Base-by-base conservation (phyloP, 1,140 invertebrate genomes). In the Mactra quadrangularis region DNA sequence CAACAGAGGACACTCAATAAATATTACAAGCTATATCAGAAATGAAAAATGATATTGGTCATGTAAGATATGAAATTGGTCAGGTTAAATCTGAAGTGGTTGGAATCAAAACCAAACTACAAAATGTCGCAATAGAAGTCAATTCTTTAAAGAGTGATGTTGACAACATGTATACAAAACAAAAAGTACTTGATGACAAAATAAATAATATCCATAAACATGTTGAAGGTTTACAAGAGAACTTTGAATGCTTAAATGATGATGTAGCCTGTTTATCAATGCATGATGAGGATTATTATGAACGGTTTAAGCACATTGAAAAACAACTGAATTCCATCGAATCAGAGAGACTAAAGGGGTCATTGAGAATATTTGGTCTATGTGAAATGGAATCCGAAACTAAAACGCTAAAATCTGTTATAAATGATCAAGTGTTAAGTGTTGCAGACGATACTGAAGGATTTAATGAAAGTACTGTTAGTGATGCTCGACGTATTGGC, bases 311-410 rank as follows among this genome's bases (percentile, higher is more conserved):
- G 50, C 19, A 53, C 25, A 53, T 53, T 53, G 50, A 53, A 53
- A 9, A 53, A 53, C 50, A 53, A 22, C 25, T 55, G 52, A 15
- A n/a, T 55, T n/a, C 25, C 25, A n/a, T 22, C 17, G 52, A 55
- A 55, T 55, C 52, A 15, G 52, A 55, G 52, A 7, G 52, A 22
- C 52, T 55, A 55, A 55, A 55, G 52, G 25, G 52, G 17, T 55
- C 52, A 22, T n/a, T 55, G 52, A 55, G 52, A 55, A 55, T 55
- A n/a, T 55, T 55, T 53, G 50, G 50, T 7, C 25, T 53, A 22
- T 4, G 25, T n/a, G 50, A 53, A 22, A 53, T 4, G 19, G 50
- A 53, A 17, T 53, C 50, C 4, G 19, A 53, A 11, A 19, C 7
- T 47, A 11, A 47, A 7, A 47, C 9, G 7, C 19, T 47, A 47